phyloP scores from a whole-genome alignment of 2,113 vertebrate species.

The Carollia perspicillata region DNA sequence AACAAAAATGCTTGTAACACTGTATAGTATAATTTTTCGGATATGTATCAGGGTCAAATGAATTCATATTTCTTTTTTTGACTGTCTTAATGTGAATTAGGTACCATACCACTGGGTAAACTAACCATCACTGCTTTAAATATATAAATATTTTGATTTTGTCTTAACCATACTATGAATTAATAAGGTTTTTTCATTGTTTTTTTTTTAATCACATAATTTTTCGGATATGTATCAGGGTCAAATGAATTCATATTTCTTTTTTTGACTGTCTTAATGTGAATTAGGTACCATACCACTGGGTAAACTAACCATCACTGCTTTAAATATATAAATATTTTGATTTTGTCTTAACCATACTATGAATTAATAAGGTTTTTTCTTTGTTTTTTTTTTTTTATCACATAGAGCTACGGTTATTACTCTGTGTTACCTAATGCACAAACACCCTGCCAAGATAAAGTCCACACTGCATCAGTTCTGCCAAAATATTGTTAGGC shows the following conservation, averaged over 20 bases:
- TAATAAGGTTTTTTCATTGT: not conserved
- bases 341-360: not conserved
- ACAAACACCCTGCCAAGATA: not conserved
- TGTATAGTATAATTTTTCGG: not conserved
- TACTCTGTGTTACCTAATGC: not conserved
- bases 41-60: not conserved
- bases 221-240: not conserved
- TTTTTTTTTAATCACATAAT: not conserved
- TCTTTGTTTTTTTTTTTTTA: not conserved
- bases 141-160: not conserved
- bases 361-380: not conserved
- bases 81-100: not conserved
- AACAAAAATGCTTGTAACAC: not conserved
- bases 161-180: not conserved
- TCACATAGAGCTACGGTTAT: not conserved
- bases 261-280: not conserved
- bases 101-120: not conserved
- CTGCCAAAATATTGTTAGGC: conserved; percentile 24
- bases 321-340: not conserved
- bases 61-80: not conserved
- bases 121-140: not conserved
- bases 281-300: not conserved
- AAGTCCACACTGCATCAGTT: conserved; percentile 7
- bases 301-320: not conserved
- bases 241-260: not conserved